These are phyloP conservation scores for Sebastes itinus DNA, from an alignment of 2,797 vertebrate species.

Conservation along the genomic window DNA sequence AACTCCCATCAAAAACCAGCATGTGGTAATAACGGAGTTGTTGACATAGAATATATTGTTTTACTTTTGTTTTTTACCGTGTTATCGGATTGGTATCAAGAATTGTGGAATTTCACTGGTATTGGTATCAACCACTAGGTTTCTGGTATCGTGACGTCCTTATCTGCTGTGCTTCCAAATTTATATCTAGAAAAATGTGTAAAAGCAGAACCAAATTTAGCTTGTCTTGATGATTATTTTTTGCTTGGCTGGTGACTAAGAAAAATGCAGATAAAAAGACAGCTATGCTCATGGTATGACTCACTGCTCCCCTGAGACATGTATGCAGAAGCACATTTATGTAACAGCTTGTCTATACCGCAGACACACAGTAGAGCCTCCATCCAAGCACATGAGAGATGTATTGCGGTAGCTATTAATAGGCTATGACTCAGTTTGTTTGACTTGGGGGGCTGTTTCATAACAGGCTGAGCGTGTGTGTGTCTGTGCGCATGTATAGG, in stretches of 20 bases:
- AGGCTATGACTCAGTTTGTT: constrained; percentile 77
- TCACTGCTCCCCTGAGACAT: constrained; percentile 43
- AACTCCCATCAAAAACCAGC: too few species aligned
- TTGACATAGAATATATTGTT: too few species aligned
- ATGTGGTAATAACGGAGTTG: too few species aligned
- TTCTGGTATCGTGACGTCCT: too few species aligned
- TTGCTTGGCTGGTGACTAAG: constrained; percentile 41
- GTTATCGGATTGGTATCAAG: too few species aligned
- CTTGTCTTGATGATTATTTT: constrained; percentile 6
- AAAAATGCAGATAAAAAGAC: constrained; percentile 54
- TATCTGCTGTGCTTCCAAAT: background rate
- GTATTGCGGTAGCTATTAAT: constrained; percentile 73
- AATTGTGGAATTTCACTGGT: too few species aligned
- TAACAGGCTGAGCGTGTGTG: constrained; percentile 55
- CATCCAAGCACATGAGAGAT: constrained; percentile 54
- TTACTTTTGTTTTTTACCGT: too few species aligned
- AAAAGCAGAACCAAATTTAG: background rate
- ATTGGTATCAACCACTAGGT: too few species aligned
- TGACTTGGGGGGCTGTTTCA: constrained; percentile 74
- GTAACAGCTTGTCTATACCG: constrained; percentile 59
- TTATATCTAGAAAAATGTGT: background rate
- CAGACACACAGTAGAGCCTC: constrained; percentile 27
- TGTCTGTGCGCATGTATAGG: background rate
- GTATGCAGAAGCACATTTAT: constrained; percentile 50
- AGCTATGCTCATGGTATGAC: constrained; percentile 40